A percentile compares a stretch with the other conserved stretches of the same genome.
Evolutionary conservation across 2,888 invertebrate genomes (phyloP).

Genomic region (Sminthurides aquaticus): DNA sequence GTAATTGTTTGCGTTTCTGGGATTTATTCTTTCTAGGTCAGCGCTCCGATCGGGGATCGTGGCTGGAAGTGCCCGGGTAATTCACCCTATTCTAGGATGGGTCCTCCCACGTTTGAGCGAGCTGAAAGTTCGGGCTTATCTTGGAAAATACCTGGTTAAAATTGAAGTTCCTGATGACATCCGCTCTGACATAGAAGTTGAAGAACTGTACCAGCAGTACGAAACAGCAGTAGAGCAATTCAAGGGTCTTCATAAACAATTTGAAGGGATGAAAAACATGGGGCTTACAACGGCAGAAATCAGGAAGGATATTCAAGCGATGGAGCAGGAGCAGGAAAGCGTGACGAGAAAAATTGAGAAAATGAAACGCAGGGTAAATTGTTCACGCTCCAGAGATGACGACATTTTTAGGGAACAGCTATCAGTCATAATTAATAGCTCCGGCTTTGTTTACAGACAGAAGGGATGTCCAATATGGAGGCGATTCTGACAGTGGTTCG

Average conservation of each 20-base stretch:
- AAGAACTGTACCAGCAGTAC: slow-evolving; percentile 63
- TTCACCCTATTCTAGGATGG: slow-evolving; percentile 52
- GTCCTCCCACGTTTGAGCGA: slow-evolving; percentile 64
- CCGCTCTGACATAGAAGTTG: slow-evolving; percentile 64
- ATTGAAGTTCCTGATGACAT: slow-evolving; percentile 69
- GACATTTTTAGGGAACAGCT: slow-evolving; percentile 1
- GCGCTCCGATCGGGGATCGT: slow-evolving; percentile 59
- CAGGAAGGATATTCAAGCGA: slow-evolving; percentile 72
- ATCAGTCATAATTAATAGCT: too few relatives aligned
- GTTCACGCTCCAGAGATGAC: not conserved
- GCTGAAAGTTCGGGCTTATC: slow-evolving; percentile 72
- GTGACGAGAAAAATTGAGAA: slow-evolving; percentile 57
- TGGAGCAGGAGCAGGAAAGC: slow-evolving; percentile 78
- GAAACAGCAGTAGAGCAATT: slow-evolving; percentile 70
- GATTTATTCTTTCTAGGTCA: slow-evolving; percentile 48
- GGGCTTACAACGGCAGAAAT: slow-evolving; percentile 69
- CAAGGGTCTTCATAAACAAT: slow-evolving; percentile 67
- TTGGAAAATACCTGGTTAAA: slow-evolving; percentile 61
- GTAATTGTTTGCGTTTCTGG: slow-evolving; percentile 1
- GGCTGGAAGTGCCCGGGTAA: slow-evolving; percentile 59
- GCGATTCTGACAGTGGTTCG: slow-evolving; percentile 56
- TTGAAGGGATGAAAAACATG: slow-evolving; percentile 55
- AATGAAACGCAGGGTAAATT: slow-evolving; percentile 51
- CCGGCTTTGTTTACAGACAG: slow-evolving; percentile 51
- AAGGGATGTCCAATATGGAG: slow-evolving; percentile 60